These are phyloP conservation scores for Temnothorax curvispinosus DNA, from an alignment of 1,140 invertebrate species.

Conservation along the genomic window DNA sequence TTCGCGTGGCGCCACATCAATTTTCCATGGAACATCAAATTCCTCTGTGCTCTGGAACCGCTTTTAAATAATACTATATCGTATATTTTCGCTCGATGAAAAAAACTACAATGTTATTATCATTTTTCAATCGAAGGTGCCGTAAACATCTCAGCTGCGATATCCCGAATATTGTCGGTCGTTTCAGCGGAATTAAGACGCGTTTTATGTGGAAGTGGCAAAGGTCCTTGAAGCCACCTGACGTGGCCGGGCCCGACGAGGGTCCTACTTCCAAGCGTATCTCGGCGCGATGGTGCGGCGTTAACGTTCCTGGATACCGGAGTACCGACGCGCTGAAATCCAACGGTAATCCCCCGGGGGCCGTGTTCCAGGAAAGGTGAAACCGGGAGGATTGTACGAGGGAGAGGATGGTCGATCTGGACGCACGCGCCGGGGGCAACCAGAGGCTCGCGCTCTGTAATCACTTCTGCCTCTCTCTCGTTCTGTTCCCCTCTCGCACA, in stretches of 20 bases:
- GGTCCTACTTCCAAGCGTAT: slow-evolving; percentile 38
- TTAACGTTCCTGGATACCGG: slow-evolving; percentile 52
- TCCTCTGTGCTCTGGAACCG: neutral
- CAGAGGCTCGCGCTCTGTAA: slow-evolving; percentile 84
- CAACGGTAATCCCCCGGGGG: slow-evolving; percentile 66
- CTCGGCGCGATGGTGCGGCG: slow-evolving; percentile 55
- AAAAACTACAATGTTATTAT: neutral
- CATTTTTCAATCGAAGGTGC: neutral
- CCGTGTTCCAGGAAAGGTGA: slow-evolving; percentile 73
- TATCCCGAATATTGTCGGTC: neutral
- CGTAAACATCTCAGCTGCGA: neutral
- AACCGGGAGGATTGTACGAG: slow-evolving; percentile 69
- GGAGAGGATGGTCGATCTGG: slow-evolving; percentile 73
- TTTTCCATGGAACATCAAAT: neutral
- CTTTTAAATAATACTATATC: neutral
- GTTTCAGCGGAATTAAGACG: slow-evolving; percentile 12
- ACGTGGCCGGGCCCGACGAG: slow-evolving; percentile 25
- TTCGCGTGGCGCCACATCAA: neutral
- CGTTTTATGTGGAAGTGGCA: neutral
- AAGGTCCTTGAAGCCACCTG: slow-evolving; percentile 75
- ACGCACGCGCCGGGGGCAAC: slow-evolving; percentile 85
- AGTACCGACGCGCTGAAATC: slow-evolving; percentile 60
- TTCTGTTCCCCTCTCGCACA: neutral
- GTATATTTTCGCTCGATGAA: neutral
- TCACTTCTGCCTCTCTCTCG: slow-evolving; percentile 71